Evolutionary conservation across 2,113 vertebrate genomes (phyloP), one percentile per base, ranked within the genome.

Genomic region (Lagopus leucura): DNA sequence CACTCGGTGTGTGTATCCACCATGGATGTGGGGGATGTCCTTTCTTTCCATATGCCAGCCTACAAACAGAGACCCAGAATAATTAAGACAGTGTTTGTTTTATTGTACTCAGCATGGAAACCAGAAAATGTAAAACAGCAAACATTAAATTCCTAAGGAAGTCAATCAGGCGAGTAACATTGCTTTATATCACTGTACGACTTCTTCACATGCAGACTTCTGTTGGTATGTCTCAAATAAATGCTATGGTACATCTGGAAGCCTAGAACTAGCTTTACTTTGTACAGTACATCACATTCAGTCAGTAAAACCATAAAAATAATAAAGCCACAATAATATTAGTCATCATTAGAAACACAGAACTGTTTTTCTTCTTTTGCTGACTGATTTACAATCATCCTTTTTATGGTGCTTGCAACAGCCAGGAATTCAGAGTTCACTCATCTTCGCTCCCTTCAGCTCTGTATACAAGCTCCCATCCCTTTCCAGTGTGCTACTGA

Each of bases 91-190:
- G 72, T 58, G 65, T 91, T 96, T 45, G 81, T 93, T 96, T 91
- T 96, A 93, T 96, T 97, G 86, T 95, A 91, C 50, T 95, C 63
- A 79, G 85, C 84, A 93, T 86, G 95, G 92, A 96, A 95, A 95
- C 84, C 94, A 94, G 52, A 72, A 82, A 80, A 96, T 93, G 95
- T 85, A 91, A 95, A 96, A 82, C 94, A 96, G 85, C 87, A 96
- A 95, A 96, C 90, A 96, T 82, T 86, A 70, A 89, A 86, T 85
- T 96, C 89, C 93, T 85, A 90, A 81, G 67, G 74, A 87, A 95
- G 32, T 91, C 4, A 1, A 10, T 24, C 11, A 2, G n/a, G 63
- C 84, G 82, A 36, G 63, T 91, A 96, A 94, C 74, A 85, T 82
- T 58, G 70, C 40, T 92, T 90, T 86, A 86, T 86, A 91, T 72